Conservation (phyloP, 2,797 vertebrate species). For the Poeciliopsis paucimaculata region DNA sequence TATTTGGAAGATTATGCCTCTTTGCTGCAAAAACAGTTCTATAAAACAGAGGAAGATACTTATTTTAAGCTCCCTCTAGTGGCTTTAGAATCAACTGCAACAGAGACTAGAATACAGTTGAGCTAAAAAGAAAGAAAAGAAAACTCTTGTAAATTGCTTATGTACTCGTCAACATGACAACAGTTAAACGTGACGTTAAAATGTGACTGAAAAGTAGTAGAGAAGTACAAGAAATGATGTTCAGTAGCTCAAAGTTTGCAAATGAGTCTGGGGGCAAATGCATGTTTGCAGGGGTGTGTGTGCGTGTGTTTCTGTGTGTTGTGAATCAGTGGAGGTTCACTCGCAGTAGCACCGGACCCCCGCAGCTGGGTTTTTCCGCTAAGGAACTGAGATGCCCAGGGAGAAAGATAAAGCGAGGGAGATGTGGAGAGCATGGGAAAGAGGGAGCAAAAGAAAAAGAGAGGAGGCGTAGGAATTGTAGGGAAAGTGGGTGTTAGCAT, state of each 20-base stretch:
- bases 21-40: constrained; percentile 8
- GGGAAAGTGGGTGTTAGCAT: constrained; percentile 43
- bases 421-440: constrained; percentile 56
- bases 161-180: constrained; percentile 16
- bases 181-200: constrained; percentile 3
- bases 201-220: constrained; percentile 15
- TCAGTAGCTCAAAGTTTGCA: constrained; percentile 25
- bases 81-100: constrained; percentile 64
- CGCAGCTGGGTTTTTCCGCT: constrained; percentile 76
- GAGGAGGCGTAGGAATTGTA: constrained; percentile 49
- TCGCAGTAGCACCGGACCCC: constrained; percentile 74
- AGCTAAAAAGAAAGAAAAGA: constrained; percentile 11
- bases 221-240: constrained; percentile 15
- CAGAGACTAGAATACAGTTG: background rate
- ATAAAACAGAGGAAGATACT: constrained; percentile 32
- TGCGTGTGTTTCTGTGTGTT: constrained; percentile 42
- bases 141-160: background rate
- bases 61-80: constrained; percentile 83
- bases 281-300: constrained; percentile 18
- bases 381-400: constrained; percentile 79
- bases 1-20: constrained; percentile 26
- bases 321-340: constrained; percentile 74
- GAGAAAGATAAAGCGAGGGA: constrained; percentile 72
- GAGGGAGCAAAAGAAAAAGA: constrained; percentile 48
- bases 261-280: constrained; percentile 12